A percentile compares a stretch with the other conserved stretches of the same genome.
These are phyloP conservation scores for Lucifuga dentata DNA, from an alignment of 2,113 vertebrate genomes.

Conservation along the genomic window DNA sequence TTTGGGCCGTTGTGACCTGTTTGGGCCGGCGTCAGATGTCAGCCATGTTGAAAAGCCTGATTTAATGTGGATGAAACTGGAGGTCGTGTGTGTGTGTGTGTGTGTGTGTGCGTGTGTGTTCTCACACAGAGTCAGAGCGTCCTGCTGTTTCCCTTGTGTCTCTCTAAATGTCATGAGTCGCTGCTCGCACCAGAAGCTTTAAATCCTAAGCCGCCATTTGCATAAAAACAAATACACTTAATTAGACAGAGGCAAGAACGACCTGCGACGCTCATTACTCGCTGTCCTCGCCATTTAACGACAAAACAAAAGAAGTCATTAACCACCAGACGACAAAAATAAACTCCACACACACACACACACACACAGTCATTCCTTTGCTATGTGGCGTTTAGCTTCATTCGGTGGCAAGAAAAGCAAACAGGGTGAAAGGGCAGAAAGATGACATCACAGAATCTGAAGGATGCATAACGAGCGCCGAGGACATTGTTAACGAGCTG, in stretches of 20 bases:
- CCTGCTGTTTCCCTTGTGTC: background rate
- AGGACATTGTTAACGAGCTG: background rate
- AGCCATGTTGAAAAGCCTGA: no score
- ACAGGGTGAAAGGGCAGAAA: background rate
- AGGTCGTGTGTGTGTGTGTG: no score
- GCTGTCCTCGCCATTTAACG: conserved; percentile 40
- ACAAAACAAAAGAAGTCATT: conserved; percentile 66
- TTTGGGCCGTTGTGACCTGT: no score
- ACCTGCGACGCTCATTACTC: conserved; percentile 35
- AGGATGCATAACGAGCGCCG: background rate
- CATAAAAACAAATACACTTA: conserved; percentile 47
- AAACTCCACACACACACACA: conserved; percentile 10
- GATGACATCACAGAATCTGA: background rate
- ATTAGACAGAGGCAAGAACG: conserved; percentile 37
- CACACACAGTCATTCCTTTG: no score
- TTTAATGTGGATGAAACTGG: no score
- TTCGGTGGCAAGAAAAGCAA: background rate
- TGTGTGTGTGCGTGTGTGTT: no score
- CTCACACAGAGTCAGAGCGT: background rate
- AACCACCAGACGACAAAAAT: conserved; percentile 28
- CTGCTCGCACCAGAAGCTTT: conserved; percentile 43
- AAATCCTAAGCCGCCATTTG: conserved; percentile 51
- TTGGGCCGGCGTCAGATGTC: no score
- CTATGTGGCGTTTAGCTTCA: conserved; percentile 5
- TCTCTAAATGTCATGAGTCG: conserved; percentile 49